These are phyloP conservation scores for Meiosimyza platycephala DNA, from an alignment of 2,888 invertebrate species.

Conservation along the genomic window DNA sequence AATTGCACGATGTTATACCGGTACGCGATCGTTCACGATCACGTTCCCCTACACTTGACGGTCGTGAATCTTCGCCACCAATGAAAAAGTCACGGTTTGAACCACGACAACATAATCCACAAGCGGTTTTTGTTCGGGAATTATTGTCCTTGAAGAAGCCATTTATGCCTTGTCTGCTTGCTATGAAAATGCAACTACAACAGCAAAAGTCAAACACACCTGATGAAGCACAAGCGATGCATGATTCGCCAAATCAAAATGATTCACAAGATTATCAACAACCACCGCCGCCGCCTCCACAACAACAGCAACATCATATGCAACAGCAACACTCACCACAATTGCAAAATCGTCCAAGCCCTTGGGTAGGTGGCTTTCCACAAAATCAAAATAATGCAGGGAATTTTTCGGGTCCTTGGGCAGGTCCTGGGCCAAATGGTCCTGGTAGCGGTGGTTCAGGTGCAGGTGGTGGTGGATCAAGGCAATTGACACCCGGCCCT, in stretches of 20 bases:
- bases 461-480: background rate
- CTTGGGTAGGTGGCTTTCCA: conserved; percentile 49
- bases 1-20: conserved; percentile 82
- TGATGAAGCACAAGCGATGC: conserved; percentile 33
- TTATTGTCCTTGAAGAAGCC: conserved; percentile 58
- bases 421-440: conserved; percentile 43
- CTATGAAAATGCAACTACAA: conserved; percentile 59
- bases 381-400: conserved; percentile 43
- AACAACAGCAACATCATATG: conserved; percentile 44
- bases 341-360: conserved; percentile 50
- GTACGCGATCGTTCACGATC: conserved; percentile 70
- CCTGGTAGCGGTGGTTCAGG: conserved; percentile 38
- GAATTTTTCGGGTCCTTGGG: conserved; percentile 47
- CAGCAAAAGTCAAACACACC: conserved; percentile 44
- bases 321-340: conserved; percentile 29
- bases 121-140: conserved; percentile 62
- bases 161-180: conserved; percentile 59
- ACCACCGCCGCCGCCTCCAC: conserved; percentile 36
- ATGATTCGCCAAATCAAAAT: conserved; percentile 47
- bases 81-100: conserved; percentile 64
- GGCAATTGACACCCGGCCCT: conserved; percentile 30
- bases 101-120: conserved; percentile 64
- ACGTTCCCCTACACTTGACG: conserved; percentile 57
- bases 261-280: conserved; percentile 39
- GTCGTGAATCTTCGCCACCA: conserved; percentile 56